These are phyloP conservation scores for Leptobrachium leishanense DNA, from an alignment of 2,113 vertebrate species.

Conservation along the genomic window DNA sequence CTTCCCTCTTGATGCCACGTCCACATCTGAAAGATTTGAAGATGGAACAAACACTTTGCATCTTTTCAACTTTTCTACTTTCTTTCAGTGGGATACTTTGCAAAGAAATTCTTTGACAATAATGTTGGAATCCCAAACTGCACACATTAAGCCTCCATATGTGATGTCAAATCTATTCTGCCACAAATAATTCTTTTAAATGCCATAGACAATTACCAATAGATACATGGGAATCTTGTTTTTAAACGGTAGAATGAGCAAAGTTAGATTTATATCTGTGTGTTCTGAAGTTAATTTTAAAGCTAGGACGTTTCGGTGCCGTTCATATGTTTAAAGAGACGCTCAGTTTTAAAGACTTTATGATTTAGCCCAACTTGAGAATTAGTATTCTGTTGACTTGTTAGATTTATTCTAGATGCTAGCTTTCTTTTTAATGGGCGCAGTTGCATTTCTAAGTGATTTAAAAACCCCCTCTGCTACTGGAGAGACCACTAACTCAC, in stretches of 20 bases:
- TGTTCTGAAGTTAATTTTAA: constrained; percentile 69
- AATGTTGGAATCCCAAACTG: no score
- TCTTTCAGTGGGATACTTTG: no score
- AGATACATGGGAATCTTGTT: constrained; percentile 60
- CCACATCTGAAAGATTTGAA: no score
- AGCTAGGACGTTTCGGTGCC: constrained; percentile 58
- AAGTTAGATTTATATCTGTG: constrained; percentile 54
- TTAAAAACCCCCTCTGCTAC: not conserved
- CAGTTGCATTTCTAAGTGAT: not conserved
- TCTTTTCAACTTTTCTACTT: no score
- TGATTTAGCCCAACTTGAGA: constrained; percentile 54
- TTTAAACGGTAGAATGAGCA: constrained; percentile 60
- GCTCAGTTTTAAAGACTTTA: constrained; percentile 62
- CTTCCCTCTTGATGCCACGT: no score
- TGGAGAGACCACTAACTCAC: not conserved
- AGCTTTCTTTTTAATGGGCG: constrained; percentile 45
- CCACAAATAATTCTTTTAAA: constrained; percentile 56
- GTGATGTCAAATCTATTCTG: constrained; percentile 50
- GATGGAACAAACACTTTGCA: no score
- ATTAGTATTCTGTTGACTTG: constrained; percentile 57
- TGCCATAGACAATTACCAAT: constrained; percentile 73
- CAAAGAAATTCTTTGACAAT: no score
- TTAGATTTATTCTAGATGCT: constrained; percentile 66
- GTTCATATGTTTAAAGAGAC: no score
- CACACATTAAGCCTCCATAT: not conserved